These are phyloP conservation scores for Nomada ruficornis DNA, from an alignment of 2,888 invertebrate species.

Conservation along the genomic window DNA sequence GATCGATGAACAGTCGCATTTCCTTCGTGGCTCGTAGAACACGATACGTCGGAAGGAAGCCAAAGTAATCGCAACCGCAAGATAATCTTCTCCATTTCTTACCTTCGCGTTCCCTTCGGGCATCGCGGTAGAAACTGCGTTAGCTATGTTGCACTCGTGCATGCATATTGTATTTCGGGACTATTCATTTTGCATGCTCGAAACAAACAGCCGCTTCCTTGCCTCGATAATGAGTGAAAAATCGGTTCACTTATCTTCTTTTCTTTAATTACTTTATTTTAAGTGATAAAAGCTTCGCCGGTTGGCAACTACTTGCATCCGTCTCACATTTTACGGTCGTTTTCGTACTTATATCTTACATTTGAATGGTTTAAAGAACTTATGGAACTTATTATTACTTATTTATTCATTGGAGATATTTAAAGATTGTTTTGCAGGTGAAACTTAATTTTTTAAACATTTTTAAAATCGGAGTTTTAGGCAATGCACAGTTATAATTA, in stretches of 20 bases:
- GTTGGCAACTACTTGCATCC: background rate
- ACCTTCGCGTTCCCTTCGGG: slow-evolving; percentile 66
- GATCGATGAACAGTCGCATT: slow-evolving; percentile 58
- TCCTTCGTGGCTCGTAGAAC: slow-evolving; percentile 68
- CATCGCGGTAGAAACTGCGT: slow-evolving; percentile 30
- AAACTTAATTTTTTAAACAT: too few species aligned
- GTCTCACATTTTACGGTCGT: too few species aligned
- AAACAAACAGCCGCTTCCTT: background rate
- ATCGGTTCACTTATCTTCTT: background rate
- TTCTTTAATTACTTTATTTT: too few species aligned
- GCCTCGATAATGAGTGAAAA: background rate
- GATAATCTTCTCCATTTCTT: slow-evolving; percentile 79
- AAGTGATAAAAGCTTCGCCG: too few species aligned
- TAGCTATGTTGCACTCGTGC: slow-evolving; percentile 25
- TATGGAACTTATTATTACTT: too few species aligned
- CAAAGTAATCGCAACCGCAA: slow-evolving; percentile 81
- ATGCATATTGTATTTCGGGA: slow-evolving; percentile 34
- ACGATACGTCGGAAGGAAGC: slow-evolving; percentile 81
- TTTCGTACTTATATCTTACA: too few species aligned
- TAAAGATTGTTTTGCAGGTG: too few species aligned
- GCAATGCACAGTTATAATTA: too few species aligned
- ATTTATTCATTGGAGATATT: too few species aligned
- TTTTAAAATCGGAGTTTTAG: too few species aligned
- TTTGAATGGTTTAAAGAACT: too few species aligned
- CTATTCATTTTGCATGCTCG: background rate